These are phyloP conservation scores for Microplitis mediator DNA, from an alignment of 1,140 invertebrate genomes.

Conservation along the genomic window DNA sequence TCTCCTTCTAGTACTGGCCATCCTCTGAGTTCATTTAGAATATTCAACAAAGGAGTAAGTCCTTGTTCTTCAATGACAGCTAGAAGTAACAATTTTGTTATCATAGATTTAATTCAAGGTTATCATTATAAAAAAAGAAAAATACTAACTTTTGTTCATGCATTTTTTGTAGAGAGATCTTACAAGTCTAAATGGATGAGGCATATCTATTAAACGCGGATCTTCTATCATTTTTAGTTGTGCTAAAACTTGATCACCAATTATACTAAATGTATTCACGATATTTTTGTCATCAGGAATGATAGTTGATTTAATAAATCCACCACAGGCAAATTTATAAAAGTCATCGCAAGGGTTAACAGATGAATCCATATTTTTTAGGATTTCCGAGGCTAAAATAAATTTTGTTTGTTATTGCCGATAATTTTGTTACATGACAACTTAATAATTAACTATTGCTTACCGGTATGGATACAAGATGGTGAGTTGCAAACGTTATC, in stretches of 20 bases:
- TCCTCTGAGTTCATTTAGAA: slow-evolving; percentile 80
- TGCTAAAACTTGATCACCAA: slow-evolving; percentile 79
- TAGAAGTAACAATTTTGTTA: slow-evolving; percentile 47
- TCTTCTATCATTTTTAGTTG: slow-evolving; percentile 78
- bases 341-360: slow-evolving; percentile 82
- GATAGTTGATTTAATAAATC: slow-evolving; percentile 48
- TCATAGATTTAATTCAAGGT: background rate
- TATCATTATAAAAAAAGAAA: no score
- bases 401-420: background rate
- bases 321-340: slow-evolving; percentile 74
- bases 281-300: slow-evolving; percentile 73
- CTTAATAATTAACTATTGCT: slow-evolving; percentile 15
- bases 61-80: slow-evolving; percentile 77
- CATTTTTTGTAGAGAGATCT: slow-evolving; percentile 82
- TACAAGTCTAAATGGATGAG: slow-evolving; percentile 75
- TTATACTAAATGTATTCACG: slow-evolving; percentile 80
- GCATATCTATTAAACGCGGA: slow-evolving; percentile 68
- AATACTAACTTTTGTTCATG: slow-evolving; percentile 81
- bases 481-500: slow-evolving; percentile 66
- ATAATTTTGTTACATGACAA: background rate
- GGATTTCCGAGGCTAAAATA: slow-evolving; percentile 58
- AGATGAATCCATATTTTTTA: slow-evolving; percentile 63
- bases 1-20: slow-evolving; percentile 88
- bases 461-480: slow-evolving; percentile 73
- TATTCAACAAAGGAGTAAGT: slow-evolving; percentile 70